These are phyloP conservation scores for Crenichthys baileyi DNA, from an alignment of 2,797 vertebrate species.

Conservation along the genomic window DNA sequence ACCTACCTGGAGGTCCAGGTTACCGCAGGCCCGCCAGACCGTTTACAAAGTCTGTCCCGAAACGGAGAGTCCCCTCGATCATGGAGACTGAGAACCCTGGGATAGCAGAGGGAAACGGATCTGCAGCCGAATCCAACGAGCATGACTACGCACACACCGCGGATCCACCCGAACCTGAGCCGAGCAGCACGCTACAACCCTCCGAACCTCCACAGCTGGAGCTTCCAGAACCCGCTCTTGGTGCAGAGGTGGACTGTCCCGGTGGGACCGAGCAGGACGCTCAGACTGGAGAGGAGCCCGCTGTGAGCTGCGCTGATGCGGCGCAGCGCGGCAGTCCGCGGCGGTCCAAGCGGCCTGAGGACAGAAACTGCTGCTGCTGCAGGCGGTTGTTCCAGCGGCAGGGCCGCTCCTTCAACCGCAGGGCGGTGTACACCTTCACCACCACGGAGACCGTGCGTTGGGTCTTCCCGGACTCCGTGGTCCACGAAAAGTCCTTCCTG, in stretches of 20 bases:
- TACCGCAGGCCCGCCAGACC: slow-evolving; percentile 17
- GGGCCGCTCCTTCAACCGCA: slow-evolving; percentile 69
- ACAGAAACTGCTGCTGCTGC: slow-evolving; percentile 60
- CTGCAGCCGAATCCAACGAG: slow-evolving; percentile 50
- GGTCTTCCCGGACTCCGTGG: slow-evolving; percentile 55
- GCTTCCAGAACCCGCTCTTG: slow-evolving; percentile 45
- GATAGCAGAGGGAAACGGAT: slow-evolving; percentile 3
- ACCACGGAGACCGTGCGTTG: slow-evolving; percentile 63
- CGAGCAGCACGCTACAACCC: neutral
- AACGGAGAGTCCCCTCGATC: neutral
- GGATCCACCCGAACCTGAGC: neutral
- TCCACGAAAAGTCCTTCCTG: slow-evolving; percentile 60
- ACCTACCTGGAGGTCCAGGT: neutral
- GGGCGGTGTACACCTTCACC: slow-evolving; percentile 73
- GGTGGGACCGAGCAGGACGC: slow-evolving; percentile 17
- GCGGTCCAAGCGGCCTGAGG: slow-evolving; percentile 40
- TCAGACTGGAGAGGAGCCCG: neutral
- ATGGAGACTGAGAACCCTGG: slow-evolving; percentile 49
- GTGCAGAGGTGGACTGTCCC: slow-evolving; percentile 66
- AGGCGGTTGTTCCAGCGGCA: slow-evolving; percentile 58
- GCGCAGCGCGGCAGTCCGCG: neutral
- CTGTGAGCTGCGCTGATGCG: rapidly evolving
- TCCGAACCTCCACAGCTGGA: neutral
- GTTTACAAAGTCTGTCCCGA: neutral
- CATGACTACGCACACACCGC: slow-evolving; percentile 63